A percentile compares a stretch with the other conserved stretches of the same genome.
Conservation (phyloP, 2,113 vertebrate species). For the Neopipo cinnamomea region DNA sequence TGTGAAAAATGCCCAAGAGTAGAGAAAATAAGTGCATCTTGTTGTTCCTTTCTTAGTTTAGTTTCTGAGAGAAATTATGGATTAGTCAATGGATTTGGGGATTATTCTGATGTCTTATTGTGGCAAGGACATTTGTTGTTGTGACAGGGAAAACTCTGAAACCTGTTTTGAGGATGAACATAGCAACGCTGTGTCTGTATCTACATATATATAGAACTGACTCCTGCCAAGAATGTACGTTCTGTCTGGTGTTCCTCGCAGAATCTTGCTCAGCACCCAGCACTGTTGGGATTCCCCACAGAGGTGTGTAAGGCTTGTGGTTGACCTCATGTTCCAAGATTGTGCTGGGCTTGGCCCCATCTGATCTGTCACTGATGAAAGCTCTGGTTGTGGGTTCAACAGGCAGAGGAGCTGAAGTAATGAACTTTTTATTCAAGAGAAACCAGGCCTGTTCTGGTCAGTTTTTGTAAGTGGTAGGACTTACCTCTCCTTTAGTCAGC, state of each 20-base stretch:
- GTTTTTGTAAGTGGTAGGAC: not conserved
- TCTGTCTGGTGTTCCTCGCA: conserved; percentile 6
- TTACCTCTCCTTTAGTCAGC: not conserved
- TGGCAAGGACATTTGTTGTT: not conserved
- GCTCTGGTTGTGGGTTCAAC: conserved; percentile 26
- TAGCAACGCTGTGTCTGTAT: not conserved
- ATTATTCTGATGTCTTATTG: not conserved
- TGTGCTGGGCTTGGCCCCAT: conserved; percentile 48
- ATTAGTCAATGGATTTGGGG: not conserved
- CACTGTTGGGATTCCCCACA: conserved; percentile 1
- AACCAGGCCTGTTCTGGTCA: conserved; percentile 14
- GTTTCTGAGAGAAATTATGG: not conserved
- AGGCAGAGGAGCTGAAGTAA: conserved; percentile 62
- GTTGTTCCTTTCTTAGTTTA: not conserved
- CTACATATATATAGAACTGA: not conserved
- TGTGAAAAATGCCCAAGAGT: not conserved
- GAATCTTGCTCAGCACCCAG: not conserved
- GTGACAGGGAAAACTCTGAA: not conserved
- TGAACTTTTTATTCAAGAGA: conserved; percentile 37
- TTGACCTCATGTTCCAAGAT: conserved; percentile 64
- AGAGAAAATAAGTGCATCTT: not conserved
- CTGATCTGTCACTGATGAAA: conserved; percentile 43
- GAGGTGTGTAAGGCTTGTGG: not conserved
- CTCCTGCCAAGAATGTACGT: not conserved
- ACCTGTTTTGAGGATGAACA: not conserved